These are phyloP conservation scores for Blastobasis lacticolella DNA, from an alignment of 2,888 invertebrate species.

Conservation along the genomic window DNA sequence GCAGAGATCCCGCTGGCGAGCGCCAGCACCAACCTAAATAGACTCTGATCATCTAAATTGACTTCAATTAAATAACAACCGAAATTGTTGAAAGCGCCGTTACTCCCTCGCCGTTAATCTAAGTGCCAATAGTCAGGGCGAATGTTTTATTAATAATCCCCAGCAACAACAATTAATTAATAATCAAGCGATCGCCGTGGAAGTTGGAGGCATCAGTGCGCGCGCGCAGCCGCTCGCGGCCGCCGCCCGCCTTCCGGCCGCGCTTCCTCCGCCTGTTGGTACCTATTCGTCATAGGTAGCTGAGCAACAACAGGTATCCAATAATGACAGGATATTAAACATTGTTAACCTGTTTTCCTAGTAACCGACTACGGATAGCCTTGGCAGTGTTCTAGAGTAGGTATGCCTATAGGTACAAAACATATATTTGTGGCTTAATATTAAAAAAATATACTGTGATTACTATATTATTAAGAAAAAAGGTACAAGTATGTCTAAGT, in stretches of 20 bases:
- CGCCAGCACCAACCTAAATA: constrained; percentile 74
- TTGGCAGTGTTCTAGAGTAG: too few species aligned
- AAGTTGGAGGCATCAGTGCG: constrained; percentile 48
- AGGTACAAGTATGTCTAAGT: too few species aligned
- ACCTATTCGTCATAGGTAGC: too few species aligned
- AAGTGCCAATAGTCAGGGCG: constrained; percentile 73
- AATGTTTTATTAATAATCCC: constrained; percentile 72
- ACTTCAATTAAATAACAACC: constrained; percentile 76
- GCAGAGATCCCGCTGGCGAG: constrained; percentile 72
- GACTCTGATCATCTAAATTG: constrained; percentile 76
- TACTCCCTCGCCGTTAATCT: constrained; percentile 73
- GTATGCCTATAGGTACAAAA: too few species aligned
- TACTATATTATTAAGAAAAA: too few species aligned
- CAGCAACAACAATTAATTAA: constrained; percentile 65
- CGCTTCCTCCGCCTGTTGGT: neutral
- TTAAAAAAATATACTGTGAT: too few species aligned
- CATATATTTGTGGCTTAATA: too few species aligned
- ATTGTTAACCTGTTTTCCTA: too few species aligned
- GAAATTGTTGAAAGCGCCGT: constrained; percentile 75
- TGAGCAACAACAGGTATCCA: too few species aligned
- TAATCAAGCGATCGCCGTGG: constrained; percentile 59
- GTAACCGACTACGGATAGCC: too few species aligned
- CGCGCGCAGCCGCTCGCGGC: constrained; percentile 23
- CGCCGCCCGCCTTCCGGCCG: constrained; percentile 13
- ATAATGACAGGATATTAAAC: too few species aligned